Conservation (phyloP, 2,888 invertebrate species). For the Sarcophaga carnaria region DNA sequence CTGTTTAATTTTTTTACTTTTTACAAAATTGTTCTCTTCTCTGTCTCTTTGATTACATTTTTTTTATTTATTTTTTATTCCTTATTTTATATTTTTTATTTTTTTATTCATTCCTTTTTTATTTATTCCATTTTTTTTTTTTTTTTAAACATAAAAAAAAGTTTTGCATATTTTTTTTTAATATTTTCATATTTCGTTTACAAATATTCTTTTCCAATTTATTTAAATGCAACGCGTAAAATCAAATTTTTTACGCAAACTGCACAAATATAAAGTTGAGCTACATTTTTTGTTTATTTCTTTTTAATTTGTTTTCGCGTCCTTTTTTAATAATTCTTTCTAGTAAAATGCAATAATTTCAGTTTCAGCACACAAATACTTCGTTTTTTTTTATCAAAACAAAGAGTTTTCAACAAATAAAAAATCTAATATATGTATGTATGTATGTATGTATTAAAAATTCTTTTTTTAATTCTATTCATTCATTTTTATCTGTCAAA, state of each 20-base stretch:
- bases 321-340: not conserved
- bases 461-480: not conserved
- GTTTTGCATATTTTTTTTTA: not conserved
- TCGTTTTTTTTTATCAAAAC: not conserved
- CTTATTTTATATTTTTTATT: too few relatives aligned
- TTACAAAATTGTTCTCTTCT: too few relatives aligned
- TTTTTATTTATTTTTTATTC: too few relatives aligned
- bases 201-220: not conserved
- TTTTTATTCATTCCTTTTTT: too few relatives aligned
- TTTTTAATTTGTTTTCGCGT: not conserved
- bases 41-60: too few relatives aligned
- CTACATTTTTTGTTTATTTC: not conserved
- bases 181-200: not conserved
- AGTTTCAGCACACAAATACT: not conserved
- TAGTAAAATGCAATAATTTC: not conserved
- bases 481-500: not conserved
- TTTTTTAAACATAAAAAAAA: not conserved
- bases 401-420: not conserved
- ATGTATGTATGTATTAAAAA: too few relatives aligned
- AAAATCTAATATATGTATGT: not conserved
- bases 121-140: too few relatives aligned
- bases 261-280: slow-evolving; percentile 26
- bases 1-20: too few relatives aligned
- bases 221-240: slow-evolving; percentile 24
- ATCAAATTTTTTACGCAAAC: slow-evolving; percentile 4